These are phyloP conservation scores for Orussus abietinus DNA, from an alignment of 1,140 invertebrate species.

Conservation along the genomic window DNA sequence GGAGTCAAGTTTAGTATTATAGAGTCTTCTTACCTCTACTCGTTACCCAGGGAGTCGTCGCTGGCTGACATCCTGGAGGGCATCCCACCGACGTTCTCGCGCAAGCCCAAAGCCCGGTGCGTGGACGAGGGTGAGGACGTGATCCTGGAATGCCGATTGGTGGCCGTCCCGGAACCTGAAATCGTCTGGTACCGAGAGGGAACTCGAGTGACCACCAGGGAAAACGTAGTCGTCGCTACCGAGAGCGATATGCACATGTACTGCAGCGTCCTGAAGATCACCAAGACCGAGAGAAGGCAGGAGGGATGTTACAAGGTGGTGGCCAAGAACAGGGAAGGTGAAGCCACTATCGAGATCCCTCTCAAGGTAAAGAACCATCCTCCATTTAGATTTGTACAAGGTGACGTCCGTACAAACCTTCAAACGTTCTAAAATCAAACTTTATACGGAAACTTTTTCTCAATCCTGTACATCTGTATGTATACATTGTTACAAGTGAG, in stretches of 20 bases:
- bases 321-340: conserved; percentile 86
- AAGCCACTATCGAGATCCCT: conserved; percentile 75
- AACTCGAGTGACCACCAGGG: conserved; percentile 62
- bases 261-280: conserved; percentile 75
- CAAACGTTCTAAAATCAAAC: too few relatives aligned
- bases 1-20: conserved; percentile 5
- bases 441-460: too few relatives aligned
- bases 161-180: conserved; percentile 86
- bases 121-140: conserved; percentile 77
- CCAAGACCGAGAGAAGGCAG: conserved; percentile 71
- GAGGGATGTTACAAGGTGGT: conserved; percentile 86
- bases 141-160: conserved; percentile 77
- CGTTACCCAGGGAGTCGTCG: conserved; percentile 82
- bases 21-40: conserved; percentile 18
- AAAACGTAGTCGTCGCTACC: conserved; percentile 66
- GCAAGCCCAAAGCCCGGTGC: conserved; percentile 78
- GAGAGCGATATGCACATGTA: conserved; percentile 90
- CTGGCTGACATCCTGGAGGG: conserved; percentile 87
- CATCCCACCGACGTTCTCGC: conserved; percentile 88
- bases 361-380: conserved; percentile 71
- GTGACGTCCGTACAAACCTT: too few relatives aligned
- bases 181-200: conserved; percentile 79
- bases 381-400: too few relatives aligned
- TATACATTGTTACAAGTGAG: too few relatives aligned
- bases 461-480: too few relatives aligned